Evolutionary conservation across 2,888 invertebrate species (phyloP).

Genomic region (Kuschelorhynchus macadamiae): DNA sequence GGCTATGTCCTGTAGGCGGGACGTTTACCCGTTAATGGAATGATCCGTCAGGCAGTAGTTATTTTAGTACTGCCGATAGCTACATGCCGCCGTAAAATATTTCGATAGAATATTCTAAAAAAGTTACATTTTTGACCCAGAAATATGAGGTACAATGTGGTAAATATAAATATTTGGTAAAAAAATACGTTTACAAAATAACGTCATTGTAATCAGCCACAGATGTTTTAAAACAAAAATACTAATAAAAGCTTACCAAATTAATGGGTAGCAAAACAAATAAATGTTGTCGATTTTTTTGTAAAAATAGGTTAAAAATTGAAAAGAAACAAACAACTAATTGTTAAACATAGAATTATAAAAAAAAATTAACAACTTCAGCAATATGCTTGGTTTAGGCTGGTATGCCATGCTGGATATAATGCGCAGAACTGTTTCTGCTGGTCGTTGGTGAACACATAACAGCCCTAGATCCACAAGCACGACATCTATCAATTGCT

Average conservation of each 20-base stretch:
- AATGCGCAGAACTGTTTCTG: constrained; percentile 18
- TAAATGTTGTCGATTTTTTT: background rate
- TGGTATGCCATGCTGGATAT: constrained; percentile 19
- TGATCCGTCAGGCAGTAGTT: constrained; percentile 4
- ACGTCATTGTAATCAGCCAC: background rate
- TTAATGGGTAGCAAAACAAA: background rate
- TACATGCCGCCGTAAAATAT: background rate
- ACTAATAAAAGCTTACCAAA: too few species aligned
- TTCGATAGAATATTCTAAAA: background rate
- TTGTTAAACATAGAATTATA: background rate
- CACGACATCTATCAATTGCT: constrained; percentile 13
- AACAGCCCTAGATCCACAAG: constrained; percentile 21
- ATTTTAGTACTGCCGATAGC: constrained; percentile 2
- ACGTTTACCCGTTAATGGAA: background rate
- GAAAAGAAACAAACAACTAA: too few species aligned
- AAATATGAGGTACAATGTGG: background rate
- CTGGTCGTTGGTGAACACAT: constrained; percentile 20
- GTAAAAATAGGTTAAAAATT: background rate
- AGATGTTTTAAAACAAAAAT: too few species aligned
- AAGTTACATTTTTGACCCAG: background rate
- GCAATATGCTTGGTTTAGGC: constrained; percentile 6
- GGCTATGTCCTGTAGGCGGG: too few species aligned
- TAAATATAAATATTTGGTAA: background rate
- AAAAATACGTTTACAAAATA: too few species aligned
- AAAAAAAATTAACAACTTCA: background rate